Conservation (phyloP, 2,888 invertebrate species). For the Coelopa pilipes region DNA sequence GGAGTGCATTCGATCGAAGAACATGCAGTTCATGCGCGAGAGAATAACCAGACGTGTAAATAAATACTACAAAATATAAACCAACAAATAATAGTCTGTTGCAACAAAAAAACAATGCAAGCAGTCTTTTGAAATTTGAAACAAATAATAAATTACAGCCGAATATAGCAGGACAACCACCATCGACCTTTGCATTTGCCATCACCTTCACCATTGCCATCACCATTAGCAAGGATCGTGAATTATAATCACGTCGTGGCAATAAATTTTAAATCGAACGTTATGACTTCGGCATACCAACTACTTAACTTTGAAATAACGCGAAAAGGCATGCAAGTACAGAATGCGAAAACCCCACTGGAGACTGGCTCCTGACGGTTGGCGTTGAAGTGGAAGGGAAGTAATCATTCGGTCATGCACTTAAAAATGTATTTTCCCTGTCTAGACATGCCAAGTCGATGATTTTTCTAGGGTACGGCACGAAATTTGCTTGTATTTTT, state of each 20-base stretch:
- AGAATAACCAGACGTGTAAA: background rate
- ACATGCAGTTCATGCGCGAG: conserved; percentile 9
- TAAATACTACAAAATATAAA: conserved; percentile 6
- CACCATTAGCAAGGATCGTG: conserved; percentile 29
- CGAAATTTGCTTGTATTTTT: conserved; percentile 48
- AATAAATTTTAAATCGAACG: conserved; percentile 62
- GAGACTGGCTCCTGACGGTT: background rate
- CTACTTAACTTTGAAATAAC: conserved; percentile 27
- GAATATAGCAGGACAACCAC: conserved; percentile 41
- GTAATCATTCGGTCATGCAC: conserved; percentile 8
- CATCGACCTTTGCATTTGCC: conserved; percentile 18
- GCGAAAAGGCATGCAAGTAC: conserved; percentile 8
- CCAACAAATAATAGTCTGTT: background rate
- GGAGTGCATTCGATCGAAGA: conserved; percentile 15
- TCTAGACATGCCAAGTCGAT: conserved; percentile 49
- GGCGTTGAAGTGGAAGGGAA: background rate
- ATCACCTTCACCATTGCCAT: conserved; percentile 18
- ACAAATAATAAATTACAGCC: conserved; percentile 35
- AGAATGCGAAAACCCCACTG: background rate
- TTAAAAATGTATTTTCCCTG: conserved; percentile 55
- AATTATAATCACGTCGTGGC: conserved; percentile 64
- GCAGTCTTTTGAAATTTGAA: background rate
- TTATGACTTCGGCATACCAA: conserved; percentile 57
- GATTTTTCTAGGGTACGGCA: conserved; percentile 3
- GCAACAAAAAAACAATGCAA: background rate